These are phyloP conservation scores for Habroteleia sp. DNA, from an alignment of 2,888 invertebrate species.

Conservation along the genomic window DNA sequence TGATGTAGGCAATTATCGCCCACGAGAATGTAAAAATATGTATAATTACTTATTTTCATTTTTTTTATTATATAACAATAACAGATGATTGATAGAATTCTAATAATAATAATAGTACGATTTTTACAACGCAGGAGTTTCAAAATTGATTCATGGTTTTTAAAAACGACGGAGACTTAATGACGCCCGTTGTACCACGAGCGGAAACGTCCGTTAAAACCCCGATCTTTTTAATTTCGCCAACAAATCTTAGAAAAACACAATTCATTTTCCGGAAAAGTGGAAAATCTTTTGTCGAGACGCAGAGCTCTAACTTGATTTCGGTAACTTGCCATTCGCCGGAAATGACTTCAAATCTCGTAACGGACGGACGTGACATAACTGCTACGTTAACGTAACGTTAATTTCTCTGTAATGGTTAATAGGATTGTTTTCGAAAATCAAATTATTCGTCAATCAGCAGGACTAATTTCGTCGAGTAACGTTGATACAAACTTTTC, in stretches of 20 bases:
- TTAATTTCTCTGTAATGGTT: slow-evolving; percentile 13
- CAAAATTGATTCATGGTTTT: too few species aligned
- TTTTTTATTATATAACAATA: too few species aligned
- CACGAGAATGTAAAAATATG: too few species aligned
- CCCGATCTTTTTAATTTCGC: neutral
- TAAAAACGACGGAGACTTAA: too few species aligned
- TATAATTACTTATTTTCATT: too few species aligned
- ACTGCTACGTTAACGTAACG: slow-evolving; percentile 6
- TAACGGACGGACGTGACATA: slow-evolving; percentile 2
- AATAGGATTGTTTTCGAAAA: slow-evolving; percentile 18
- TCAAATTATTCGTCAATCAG: neutral
- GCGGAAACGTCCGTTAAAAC: too few species aligned
- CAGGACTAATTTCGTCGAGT: neutral
- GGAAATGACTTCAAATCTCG: slow-evolving; percentile 11
- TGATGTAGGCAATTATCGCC: too few species aligned
- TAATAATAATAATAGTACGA: too few species aligned
- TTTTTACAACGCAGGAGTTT: too few species aligned
- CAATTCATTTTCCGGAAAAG: neutral
- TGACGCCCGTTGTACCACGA: too few species aligned
- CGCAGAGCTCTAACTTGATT: slow-evolving; percentile 4
- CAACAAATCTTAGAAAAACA: neutral
- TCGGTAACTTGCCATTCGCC: neutral
- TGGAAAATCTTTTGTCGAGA: slow-evolving; percentile 2
- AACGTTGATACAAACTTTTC: slow-evolving; percentile 5
- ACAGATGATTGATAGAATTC: too few species aligned